Percentiles rank a stretch among this genome's conserved stretches.
Conservation (phyloP, 2,113 vertebrate genomes). For the Callocephalon fimbriatum region DNA sequence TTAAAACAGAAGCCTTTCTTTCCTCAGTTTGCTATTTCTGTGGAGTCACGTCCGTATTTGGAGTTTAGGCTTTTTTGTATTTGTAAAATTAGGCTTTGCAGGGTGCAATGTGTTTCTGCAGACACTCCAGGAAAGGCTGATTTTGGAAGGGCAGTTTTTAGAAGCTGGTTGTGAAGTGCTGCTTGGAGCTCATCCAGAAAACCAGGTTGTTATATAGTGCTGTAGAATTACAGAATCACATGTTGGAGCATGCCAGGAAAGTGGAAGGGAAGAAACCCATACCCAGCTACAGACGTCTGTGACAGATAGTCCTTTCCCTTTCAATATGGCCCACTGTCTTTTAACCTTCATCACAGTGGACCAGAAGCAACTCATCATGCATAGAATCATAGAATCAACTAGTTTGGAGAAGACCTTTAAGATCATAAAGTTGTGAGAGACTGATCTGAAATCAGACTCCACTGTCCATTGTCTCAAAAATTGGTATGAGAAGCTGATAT, state of each 20-base stretch:
- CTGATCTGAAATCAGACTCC: neutral
- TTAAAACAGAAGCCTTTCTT: neutral
- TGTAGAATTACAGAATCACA: neutral
- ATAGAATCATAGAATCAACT: neutral
- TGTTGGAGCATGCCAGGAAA: accelerated
- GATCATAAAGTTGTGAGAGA: neutral
- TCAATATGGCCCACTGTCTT: neutral
- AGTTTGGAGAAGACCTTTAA: neutral
- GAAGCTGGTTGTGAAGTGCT: neutral
- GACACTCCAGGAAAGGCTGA: neutral
- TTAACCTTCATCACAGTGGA: neutral
- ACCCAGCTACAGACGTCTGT: neutral
- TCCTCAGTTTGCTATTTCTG: neutral
- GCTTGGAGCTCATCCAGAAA: neutral
- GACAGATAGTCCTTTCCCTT: neutral
- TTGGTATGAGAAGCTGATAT: neutral
- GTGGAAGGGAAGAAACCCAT: neutral
- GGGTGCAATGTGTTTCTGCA: neutral
- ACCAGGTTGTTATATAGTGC: neutral
- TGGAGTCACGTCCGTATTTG: neutral
- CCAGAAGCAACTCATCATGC: neutral
- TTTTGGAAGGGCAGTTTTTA: neutral
- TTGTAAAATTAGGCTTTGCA: neutral
- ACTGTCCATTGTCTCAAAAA: neutral
- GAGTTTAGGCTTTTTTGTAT: neutral